phyloP scores from a whole-genome alignment of 2,113 vertebrate species.

The Saimiri boliviensis region DNA sequence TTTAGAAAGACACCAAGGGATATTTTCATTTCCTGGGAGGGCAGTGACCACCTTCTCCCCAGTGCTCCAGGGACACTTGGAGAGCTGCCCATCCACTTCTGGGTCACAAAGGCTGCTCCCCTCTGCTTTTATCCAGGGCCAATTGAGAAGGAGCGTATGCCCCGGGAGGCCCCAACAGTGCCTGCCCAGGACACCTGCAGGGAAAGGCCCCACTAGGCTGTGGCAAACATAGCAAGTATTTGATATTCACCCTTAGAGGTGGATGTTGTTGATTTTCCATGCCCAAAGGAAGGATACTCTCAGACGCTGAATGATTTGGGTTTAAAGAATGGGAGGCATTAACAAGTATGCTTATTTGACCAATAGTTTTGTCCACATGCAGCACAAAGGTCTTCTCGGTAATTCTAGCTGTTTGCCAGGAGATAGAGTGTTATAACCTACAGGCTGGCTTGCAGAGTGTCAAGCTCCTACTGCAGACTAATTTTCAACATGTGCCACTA shows the following conservation, averaged over 20 bases:
- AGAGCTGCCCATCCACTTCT: rapidly evolving
- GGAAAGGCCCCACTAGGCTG: background rate
- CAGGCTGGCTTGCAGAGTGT: background rate
- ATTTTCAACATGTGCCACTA: background rate
- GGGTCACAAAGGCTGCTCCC: rapidly evolving
- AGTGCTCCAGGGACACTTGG: too few species aligned
- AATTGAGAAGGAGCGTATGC: too few species aligned
- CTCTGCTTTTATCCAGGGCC: background rate
- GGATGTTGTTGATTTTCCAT: background rate
- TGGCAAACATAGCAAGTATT: background rate
- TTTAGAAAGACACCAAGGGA: background rate
- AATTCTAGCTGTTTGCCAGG: slow-evolving; percentile 53
- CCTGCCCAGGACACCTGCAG: background rate
- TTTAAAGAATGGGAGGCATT: background rate
- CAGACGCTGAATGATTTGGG: background rate
- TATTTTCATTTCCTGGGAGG: too few species aligned
- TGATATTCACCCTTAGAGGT: background rate
- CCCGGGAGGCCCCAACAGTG: too few species aligned
- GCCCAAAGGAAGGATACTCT: background rate
- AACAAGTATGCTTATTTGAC: background rate
- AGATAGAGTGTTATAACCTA: background rate
- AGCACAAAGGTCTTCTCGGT: background rate
- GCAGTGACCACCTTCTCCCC: background rate
- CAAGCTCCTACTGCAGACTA: rapidly evolving
- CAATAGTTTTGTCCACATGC: background rate